These are phyloP conservation scores for Virgularia gustaviana DNA, from an alignment of 92 coral and sea anemone genomes.

Conservation along the genomic window DNA sequence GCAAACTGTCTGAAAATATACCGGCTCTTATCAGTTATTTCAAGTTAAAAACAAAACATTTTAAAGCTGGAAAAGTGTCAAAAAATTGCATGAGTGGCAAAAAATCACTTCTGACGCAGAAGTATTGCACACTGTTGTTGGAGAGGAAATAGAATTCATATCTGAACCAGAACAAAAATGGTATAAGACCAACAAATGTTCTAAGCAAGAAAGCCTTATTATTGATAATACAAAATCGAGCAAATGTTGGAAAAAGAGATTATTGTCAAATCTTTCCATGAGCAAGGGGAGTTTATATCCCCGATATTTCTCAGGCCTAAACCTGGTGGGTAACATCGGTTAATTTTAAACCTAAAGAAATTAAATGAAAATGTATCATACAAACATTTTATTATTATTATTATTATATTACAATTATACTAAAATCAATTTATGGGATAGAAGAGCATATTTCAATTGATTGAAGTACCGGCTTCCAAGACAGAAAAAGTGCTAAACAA, in stretches of 20 bases:
- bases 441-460: neutral
- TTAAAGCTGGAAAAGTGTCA: constrained; percentile 30
- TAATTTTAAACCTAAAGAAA: neutral
- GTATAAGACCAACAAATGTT: constrained; percentile 6
- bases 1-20: neutral
- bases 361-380: neutral
- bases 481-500: neutral
- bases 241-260: constrained; percentile 5
- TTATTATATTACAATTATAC: too few relatives aligned
- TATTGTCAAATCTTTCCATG: constrained; percentile 10
- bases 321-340: constrained; percentile 6
- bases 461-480: too few relatives aligned
- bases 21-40: constrained; percentile 21
- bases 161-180: constrained; percentile 27
- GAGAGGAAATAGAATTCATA: constrained; percentile 30
- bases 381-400: neutral
- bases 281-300: constrained; percentile 29
- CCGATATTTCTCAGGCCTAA: constrained; percentile 18
- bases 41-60: constrained; percentile 23
- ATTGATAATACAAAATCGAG: constrained; percentile 11
- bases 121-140: constrained; percentile 22
- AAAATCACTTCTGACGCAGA: constrained; percentile 44
- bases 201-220: constrained; percentile 19
- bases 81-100: constrained; percentile 29
- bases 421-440: neutral